These are phyloP conservation scores for Thalassarche chlororhynchos DNA, from an alignment of 2,113 vertebrate species.

Conservation along the genomic window DNA sequence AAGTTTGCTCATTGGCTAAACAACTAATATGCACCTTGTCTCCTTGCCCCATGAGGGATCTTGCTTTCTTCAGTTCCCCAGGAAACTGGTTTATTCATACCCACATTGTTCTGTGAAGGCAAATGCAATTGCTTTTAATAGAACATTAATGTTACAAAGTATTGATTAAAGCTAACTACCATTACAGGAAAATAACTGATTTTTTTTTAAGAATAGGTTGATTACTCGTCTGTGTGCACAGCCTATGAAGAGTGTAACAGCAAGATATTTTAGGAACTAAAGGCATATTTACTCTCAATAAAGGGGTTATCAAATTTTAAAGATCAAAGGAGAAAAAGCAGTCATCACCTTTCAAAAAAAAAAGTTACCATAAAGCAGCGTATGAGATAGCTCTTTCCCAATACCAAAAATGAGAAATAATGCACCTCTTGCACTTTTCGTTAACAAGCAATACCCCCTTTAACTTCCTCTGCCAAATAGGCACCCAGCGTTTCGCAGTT, in stretches of 20 bases:
- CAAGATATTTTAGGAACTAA: background rate
- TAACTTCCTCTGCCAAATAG: background rate
- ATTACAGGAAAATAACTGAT: background rate
- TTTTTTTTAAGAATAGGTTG: background rate
- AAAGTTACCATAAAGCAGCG: background rate
- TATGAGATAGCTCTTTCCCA: background rate
- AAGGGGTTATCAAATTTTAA: background rate
- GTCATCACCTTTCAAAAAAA: background rate
- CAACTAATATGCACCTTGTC: background rate
- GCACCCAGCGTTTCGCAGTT: background rate
- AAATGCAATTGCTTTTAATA: slow-evolving; percentile 17
- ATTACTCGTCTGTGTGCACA: background rate
- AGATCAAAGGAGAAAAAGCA: background rate
- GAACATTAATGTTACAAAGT: background rate
- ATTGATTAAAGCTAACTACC: slow-evolving; percentile 18
- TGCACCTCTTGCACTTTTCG: background rate
- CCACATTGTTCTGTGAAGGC: background rate
- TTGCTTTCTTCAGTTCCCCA: background rate
- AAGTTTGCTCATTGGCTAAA: background rate
- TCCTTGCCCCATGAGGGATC: background rate
- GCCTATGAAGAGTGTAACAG: background rate
- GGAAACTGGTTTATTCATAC: background rate
- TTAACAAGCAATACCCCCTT: background rate
- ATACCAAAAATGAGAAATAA: background rate
- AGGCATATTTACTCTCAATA: background rate